Base-by-base conservation (phyloP, 2,888 invertebrate species). In the Oscheius sp. region DNA sequence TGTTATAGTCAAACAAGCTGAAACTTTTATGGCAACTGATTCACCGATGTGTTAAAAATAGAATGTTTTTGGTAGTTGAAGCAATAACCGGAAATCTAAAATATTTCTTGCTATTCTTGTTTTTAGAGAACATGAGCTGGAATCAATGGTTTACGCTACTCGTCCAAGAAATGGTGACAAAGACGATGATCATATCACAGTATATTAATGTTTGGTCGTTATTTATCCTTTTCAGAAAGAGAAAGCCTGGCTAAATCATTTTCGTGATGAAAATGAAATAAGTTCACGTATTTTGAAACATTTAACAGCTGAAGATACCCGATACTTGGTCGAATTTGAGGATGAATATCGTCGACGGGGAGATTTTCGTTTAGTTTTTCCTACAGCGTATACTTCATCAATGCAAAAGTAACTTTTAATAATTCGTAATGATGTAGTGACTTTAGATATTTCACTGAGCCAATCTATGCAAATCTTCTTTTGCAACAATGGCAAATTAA, bases 301-400 rank as follows among this genome's bases (percentile, higher is more conserved):
- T 32, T 57, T 80, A 44, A 78, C 80, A 0, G 67, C 77, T 2
- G 80, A 80, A 57, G 80, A 84, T 59, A 61, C 80, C 4, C 70
- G 83, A 17, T 69, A 70, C 14, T 56, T 80, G 20, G 75, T 77
- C 8, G 76, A 77, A 36, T 78, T 80, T 59, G 80, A 80, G 51
- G 77, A 51, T 49, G 32, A 32, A 17, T 65, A 33, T 38, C 8
- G 44, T n/a, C 41, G 59, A 44, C 26, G 30, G 44, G 89, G 89
- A 1, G 82, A 85, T 54, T 89, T 89, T 75, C 84, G 86, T 72
- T 80, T 89, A 0, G 83, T 89, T 20, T 89, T 87, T 74, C 89
- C 89, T 2, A 84, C 86, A 0, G 83, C 81, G 0, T 62, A 69
- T 14, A 83, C 87, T 6, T 5, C 14, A 3, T n/a, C 41, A 20